Evolutionary conservation across 2,888 invertebrate genomes (phyloP), one percentile per base, ranked within the genome.

Genomic region (Amiota communis): DNA sequence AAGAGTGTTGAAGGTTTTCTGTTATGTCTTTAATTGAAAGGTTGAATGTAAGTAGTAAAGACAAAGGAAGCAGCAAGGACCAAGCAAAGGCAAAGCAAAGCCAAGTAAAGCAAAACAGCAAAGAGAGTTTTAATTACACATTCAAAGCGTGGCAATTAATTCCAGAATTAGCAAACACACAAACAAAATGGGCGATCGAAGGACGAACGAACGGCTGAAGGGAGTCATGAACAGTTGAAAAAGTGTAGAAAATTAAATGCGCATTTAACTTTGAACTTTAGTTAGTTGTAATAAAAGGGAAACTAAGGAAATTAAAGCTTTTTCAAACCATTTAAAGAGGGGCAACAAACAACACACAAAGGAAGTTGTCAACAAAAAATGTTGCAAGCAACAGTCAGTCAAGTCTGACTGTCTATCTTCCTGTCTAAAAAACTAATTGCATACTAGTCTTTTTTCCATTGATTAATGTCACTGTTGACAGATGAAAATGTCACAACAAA

Each of bases 381-480:
- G 53, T 53, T 12, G 15, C 53, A 53, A 36, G 36, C 6, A 6
- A 36, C 36, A 23, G 23, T 1, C 23, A 23, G 23, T 23, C 23
- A 23, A n/a, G 23, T 36, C 36, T 0, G 36, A 4, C 36, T 36
- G 36, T 36, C 36, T 36, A 36, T 36, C 8, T 36, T 36, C 36
- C 36, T 36, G 36, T 36, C 36, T 53, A 15, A n/a, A n/a, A 53
- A 67, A 47, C 76, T 73, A 73, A 79, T 77, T 70, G 72, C 68
- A 20, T 65, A 67, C 59, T 36, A 36, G 0, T 36, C 36, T 36
- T 15, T 64, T 74, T 75, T 17, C 8, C 69, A 72, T 73, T 83
- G 83, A 83, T 78, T 82, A 83, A 83, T 84, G 84, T 82, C 65
- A 79, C 77, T 79, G 83, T 65, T 81, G 83, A 83, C 84, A 83